Conservation (phyloP, 2,888 invertebrate species). For the Polymixis flavicincta region DNA sequence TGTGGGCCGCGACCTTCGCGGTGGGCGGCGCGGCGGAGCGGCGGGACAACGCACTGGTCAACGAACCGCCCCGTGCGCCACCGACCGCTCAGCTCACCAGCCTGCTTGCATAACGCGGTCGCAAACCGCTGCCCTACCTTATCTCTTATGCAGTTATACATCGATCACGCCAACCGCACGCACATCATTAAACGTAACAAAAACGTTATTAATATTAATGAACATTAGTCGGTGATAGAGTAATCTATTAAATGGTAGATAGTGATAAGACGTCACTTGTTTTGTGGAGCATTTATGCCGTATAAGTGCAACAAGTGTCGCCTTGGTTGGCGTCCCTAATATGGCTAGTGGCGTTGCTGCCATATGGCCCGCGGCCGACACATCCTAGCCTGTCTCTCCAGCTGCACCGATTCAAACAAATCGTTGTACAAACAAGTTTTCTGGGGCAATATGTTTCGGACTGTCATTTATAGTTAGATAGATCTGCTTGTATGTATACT, state of each 20-base stretch:
- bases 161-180: constrained; percentile 64
- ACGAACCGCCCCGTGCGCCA: constrained; percentile 87
- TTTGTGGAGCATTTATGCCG: constrained; percentile 88
- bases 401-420: constrained; percentile 73
- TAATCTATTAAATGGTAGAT: constrained; percentile 73
- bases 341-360: constrained; percentile 84
- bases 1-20: constrained; percentile 88
- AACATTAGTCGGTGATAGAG: constrained; percentile 69
- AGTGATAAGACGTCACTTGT: constrained; percentile 80
- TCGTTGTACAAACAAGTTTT: constrained; percentile 73
- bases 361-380: constrained; percentile 87
- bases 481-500: constrained; percentile 9
- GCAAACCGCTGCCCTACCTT: constrained; percentile 76
- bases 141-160: constrained; percentile 81
- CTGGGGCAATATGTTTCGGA: constrained; percentile 67
- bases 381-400: constrained; percentile 83
- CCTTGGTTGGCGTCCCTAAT: constrained; percentile 88
- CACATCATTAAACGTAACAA: constrained; percentile 64
- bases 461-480: constrained; percentile 48
- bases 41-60: constrained; percentile 89
- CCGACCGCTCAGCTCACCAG: constrained; percentile 74
- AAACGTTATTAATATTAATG: constrained; percentile 69
- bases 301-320: constrained; percentile 90
- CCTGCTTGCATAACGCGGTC: constrained; percentile 88
- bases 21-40: constrained; percentile 84